Evolutionary conservation across 2,888 invertebrate species (phyloP), one percentile per base, ranked within the genome.

Genomic region (Alitta virens): DNA sequence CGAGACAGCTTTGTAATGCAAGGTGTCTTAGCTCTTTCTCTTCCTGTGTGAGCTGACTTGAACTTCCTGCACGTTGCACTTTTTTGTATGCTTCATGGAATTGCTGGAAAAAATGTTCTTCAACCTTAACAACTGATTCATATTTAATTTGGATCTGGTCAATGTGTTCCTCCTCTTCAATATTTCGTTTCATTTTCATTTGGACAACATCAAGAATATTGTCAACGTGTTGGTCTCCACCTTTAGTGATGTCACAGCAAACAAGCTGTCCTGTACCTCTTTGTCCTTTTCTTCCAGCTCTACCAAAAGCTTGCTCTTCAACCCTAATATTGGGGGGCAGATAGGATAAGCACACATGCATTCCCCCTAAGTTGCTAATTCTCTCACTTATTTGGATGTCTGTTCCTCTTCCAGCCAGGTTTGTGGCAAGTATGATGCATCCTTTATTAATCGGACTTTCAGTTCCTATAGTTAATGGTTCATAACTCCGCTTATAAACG

Each of bases 341-440:
- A 64, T 69, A 68, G 2, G 66, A 64, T 2, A 68, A 38, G 9
- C 58, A 24, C 2, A 70, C 70, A 56, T 65, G 65, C 18, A 70
- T 50, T 27, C 69, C 69, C n/a, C 69, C 69, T 43, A 56, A 56
- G 12, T 57, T 27, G 38, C 59, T 59, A 2, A 66, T 53, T 23
- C 33, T n/a, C 2, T 50, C 38, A 1, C 56, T 62, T 1, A 64
- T 38, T 26, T 59, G 38, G 12, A 68, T 56, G 56, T 69, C 68
- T 21, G 69, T 69, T 27, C 68, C 69, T 14, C 69, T 33, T 16
- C 69, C 69, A 1, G 68, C 68, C 14, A 69, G 59, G 52, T 69
- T 69, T 16, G 68, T 69, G 0, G 69, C 64, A 21, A 69, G 53
- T 12, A 69, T 60, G 2, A 68, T 38, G 3, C 67, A 51, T 16